phyloP scores from a whole-genome alignment of 2,113 vertebrate species.

The Pelecanoides urinatrix region DNA sequence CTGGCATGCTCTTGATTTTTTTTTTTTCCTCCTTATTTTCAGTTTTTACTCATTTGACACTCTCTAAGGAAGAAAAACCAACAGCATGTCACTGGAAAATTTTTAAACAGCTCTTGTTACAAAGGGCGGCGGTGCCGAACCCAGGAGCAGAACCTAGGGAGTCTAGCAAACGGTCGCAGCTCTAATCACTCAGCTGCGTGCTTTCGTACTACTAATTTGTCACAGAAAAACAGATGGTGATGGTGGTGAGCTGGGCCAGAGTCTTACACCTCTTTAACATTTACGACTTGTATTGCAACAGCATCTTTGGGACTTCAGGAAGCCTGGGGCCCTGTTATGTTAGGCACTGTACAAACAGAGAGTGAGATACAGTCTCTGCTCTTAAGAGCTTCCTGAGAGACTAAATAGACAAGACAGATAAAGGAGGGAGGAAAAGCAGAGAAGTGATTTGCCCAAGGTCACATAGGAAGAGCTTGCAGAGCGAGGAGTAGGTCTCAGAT shows the following conservation, averaged over 20 bases:
- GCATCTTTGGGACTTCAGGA: slow-evolving; percentile 48
- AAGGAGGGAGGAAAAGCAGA: slow-evolving; percentile 1
- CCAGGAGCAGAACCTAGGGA: slow-evolving; percentile 11
- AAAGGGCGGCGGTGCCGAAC: not conserved
- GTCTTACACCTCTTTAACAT: slow-evolving; percentile 45
- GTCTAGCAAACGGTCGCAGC: not conserved
- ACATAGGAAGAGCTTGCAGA: not conserved
- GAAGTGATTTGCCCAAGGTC: slow-evolving; percentile 4
- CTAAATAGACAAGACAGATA: slow-evolving; percentile 37
- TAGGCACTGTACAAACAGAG: slow-evolving; percentile 23
- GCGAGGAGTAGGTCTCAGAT: not conserved
- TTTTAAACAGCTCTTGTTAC: slow-evolving; percentile 21
- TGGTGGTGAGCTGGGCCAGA: not conserved
- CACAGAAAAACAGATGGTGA: slow-evolving; percentile 44
- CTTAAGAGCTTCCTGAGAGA: slow-evolving; percentile 32
- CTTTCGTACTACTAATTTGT: slow-evolving; percentile 31
- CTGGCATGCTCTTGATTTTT: not conserved
- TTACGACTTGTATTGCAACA: slow-evolving; percentile 29
- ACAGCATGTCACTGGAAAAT: slow-evolving; percentile 17
- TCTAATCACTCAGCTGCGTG: slow-evolving; percentile 9
- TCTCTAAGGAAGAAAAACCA: slow-evolving; percentile 22
- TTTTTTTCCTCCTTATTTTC: not conserved
- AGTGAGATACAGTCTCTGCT: slow-evolving; percentile 12
- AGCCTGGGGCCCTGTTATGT: slow-evolving; percentile 9
- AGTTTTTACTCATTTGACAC: slow-evolving; percentile 28